These are phyloP conservation scores for Luperina nickerlii DNA, from an alignment of 2,888 invertebrate species.

Conservation along the genomic window DNA sequence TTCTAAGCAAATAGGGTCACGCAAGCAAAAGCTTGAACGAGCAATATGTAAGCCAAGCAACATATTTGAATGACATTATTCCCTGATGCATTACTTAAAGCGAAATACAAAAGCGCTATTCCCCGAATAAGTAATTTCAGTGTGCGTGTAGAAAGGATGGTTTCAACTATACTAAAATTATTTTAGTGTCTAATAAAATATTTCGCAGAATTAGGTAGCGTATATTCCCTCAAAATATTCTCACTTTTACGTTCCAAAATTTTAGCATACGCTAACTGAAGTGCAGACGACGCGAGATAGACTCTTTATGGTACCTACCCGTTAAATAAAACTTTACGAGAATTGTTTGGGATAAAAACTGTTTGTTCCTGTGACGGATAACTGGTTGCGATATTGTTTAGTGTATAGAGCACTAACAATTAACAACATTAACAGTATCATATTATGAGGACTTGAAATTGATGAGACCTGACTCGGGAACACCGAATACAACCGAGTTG, in stretches of 20 bases:
- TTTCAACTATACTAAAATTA: slow-evolving; percentile 57
- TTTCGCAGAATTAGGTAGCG: slow-evolving; percentile 59
- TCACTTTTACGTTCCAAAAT: slow-evolving; percentile 56
- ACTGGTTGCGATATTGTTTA: not conserved
- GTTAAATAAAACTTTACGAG: slow-evolving; percentile 42
- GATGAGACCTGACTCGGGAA: not conserved
- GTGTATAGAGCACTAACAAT: not conserved
- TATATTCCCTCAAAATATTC: slow-evolving; percentile 59
- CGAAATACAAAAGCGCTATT: slow-evolving; percentile 21
- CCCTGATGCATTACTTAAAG: slow-evolving; percentile 21
- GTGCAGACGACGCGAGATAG: slow-evolving; percentile 50
- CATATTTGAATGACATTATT: slow-evolving; percentile 30
- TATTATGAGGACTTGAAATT: not conserved
- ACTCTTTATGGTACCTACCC: slow-evolving; percentile 41
- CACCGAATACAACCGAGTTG: not conserved
- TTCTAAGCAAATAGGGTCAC: slow-evolving; percentile 36
- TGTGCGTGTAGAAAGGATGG: slow-evolving; percentile 29
- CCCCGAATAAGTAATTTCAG: slow-evolving; percentile 31
- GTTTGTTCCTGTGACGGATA: slow-evolving; percentile 10
- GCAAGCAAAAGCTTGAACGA: slow-evolving; percentile 22
- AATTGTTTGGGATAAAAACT: slow-evolving; percentile 30
- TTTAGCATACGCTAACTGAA: slow-evolving; percentile 56
- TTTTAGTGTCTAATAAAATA: slow-evolving; percentile 60
- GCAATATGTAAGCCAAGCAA: slow-evolving; percentile 29
- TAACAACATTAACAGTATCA: not conserved